Base-by-base conservation (phyloP, 2,888 invertebrate species). In the Luperina testacea region DNA sequence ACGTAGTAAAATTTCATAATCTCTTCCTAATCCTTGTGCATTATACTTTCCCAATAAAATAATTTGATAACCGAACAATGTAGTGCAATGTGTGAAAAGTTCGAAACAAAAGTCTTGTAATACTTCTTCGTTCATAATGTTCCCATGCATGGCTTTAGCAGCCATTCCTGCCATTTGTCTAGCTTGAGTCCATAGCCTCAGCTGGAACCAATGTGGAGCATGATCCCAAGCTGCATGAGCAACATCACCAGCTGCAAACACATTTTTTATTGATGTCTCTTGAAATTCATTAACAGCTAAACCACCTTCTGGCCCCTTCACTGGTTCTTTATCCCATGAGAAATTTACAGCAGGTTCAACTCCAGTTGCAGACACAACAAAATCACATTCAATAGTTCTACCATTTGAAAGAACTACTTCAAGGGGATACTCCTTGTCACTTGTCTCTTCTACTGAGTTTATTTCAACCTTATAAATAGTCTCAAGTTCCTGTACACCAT, bases 181-280 rank as follows among this genome's bases (percentile, higher is more conserved):
- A 0, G 99, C 99, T 95, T 99, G 99, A 0, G 99, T 99, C 99
- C 99, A 99, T 59, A 99, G 95, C 80, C 99, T 97, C 98, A 99
- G 98, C 97, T 99, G 98, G 93, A 99, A 98, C 99, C 99, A 99
- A 92, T 99, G 98, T 45, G 97, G 96, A 0, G 98, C 97, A 82
- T 97, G 92, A 11, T 96, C 92, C 99, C 99, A 99, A 57, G 96
- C 96, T n/a, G 98, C 98, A 85, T 97, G 97, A 90, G 99, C 99
- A 13, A 99, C 98, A 97, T 99, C 99, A 3, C 99, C 99, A 69
- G 99, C 99, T 15, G 99, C 99, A 97, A 98, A 99, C 45, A 99
- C 97, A 93, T 98, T 97, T 45, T 93, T 91, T 6, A 98, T 91
- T 71, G 98, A 98, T 4, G 99, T 99, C 93, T 98, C 97, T 98